These are phyloP conservation scores for Mylabris sibirica DNA, from an alignment of 2,888 invertebrate genomes.

Conservation along the genomic window DNA sequence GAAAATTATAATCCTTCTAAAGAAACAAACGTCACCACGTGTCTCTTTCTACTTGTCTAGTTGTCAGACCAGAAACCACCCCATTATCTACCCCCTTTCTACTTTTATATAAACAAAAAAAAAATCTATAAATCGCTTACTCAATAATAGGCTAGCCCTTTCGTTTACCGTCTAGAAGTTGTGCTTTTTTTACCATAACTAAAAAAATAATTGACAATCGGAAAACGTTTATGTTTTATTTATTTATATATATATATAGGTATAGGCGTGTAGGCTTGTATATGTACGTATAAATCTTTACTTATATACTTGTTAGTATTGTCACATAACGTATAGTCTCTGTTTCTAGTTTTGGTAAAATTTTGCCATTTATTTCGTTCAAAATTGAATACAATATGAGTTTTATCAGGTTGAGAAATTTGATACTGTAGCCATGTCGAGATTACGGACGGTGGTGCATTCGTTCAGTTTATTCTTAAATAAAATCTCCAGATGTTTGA, in stretches of 20 bases:
- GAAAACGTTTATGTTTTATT: slow-evolving; percentile 20
- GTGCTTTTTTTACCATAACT: slow-evolving; percentile 28
- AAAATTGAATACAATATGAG: slow-evolving; percentile 29
- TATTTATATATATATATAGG: slow-evolving; percentile 21
- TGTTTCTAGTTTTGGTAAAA: slow-evolving; percentile 20
- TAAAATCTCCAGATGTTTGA: slow-evolving; percentile 33
- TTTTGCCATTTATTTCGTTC: slow-evolving; percentile 22
- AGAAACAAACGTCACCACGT: slow-evolving; percentile 25
- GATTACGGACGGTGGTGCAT: slow-evolving; percentile 32
- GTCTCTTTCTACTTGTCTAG: slow-evolving; percentile 6
- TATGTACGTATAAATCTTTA: too few species aligned
- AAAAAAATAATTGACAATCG: slow-evolving; percentile 33
- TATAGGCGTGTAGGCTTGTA: slow-evolving; percentile 12
- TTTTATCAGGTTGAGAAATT: slow-evolving; percentile 31
- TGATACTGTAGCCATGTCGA: slow-evolving; percentile 24
- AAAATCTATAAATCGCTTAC: slow-evolving; percentile 35
- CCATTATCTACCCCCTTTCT: slow-evolving; percentile 12
- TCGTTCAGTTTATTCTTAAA: slow-evolving; percentile 27
- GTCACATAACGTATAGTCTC: not conserved
- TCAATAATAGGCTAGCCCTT: slow-evolving; percentile 22
- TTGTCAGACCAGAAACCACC: not conserved
- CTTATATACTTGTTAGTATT: slow-evolving; percentile 22
- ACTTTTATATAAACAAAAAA: slow-evolving; percentile 28
- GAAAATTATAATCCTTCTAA: slow-evolving; percentile 20
- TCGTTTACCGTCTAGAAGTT: slow-evolving; percentile 23